phyloP scores from a whole-genome alignment of 2,888 invertebrate species.

The Resseliella maxima region DNA sequence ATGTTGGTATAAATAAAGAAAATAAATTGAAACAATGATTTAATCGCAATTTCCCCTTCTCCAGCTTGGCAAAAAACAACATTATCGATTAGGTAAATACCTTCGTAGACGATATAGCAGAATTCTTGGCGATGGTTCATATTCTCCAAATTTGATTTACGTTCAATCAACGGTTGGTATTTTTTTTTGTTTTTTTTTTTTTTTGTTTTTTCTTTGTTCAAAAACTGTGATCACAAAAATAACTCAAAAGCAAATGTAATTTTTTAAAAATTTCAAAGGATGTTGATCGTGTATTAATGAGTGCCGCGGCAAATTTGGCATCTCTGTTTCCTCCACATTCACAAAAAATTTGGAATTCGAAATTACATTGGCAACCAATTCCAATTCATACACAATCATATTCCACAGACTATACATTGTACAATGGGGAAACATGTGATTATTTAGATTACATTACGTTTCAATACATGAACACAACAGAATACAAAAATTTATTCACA shows the following conservation, averaged over 20 bases:
- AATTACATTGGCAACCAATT: conserved; percentile 78
- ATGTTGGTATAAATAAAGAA: conserved; percentile 70
- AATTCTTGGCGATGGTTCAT: conserved; percentile 70
- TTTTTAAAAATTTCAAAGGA: conserved; percentile 66
- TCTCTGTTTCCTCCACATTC: conserved; percentile 77
- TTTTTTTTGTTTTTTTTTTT: background rate
- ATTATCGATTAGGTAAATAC: conserved; percentile 80
- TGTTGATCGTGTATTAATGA: conserved; percentile 90
- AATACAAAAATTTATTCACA: conserved; percentile 69
- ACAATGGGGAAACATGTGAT: conserved; percentile 75
- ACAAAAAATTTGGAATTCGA: conserved; percentile 72
- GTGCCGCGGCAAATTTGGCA: conserved; percentile 83
- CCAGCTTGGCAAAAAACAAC: conserved; percentile 79
- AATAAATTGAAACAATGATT: background rate
- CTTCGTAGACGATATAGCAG: conserved; percentile 78
- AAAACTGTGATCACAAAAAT: background rate
- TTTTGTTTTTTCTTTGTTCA: too few relatives aligned
- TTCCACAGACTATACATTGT: conserved; percentile 73
- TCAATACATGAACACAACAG: conserved; percentile 69
- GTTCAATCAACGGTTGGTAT: conserved; percentile 73
- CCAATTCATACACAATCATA: conserved; percentile 79
- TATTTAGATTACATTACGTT: conserved; percentile 72
- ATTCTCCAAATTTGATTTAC: conserved; percentile 68
- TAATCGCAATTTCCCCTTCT: conserved; percentile 56
- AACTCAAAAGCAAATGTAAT: background rate